Percentiles rank a stretch among this genome's conserved stretches.
phyloP scores from a whole-genome alignment of 2,888 invertebrate genomes.

The Blera fallax region DNA sequence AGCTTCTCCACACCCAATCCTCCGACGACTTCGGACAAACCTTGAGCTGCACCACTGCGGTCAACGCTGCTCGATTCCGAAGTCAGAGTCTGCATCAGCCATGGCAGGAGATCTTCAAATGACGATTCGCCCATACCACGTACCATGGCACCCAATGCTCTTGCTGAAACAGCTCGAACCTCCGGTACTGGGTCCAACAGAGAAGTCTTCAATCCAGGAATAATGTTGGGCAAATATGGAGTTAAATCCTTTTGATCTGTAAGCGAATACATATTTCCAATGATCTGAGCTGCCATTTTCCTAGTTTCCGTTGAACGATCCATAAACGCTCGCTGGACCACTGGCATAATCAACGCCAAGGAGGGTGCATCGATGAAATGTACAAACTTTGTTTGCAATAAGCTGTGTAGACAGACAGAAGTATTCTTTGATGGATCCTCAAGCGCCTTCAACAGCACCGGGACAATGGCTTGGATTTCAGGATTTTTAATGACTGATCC shows the following conservation, averaged over 20 bases:
- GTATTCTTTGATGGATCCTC: conserved; percentile 99
- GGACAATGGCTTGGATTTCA: conserved; percentile 97
- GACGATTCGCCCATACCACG: conserved; percentile 97
- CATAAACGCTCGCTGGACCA: conserved; percentile 98
- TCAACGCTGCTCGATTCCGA: conserved; percentile 98
- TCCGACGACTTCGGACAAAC: conserved; percentile 98
- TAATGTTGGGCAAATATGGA: conserved; percentile 97
- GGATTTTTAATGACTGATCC: conserved; percentile 99
- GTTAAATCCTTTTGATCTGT: conserved; percentile 99
- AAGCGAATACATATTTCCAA: conserved; percentile 99
- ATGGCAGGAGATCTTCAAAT: conserved; percentile 97
- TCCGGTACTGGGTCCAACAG: conserved; percentile 99
- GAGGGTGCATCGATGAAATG: conserved; percentile 99
- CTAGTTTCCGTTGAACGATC: conserved; percentile 98
- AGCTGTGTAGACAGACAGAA: conserved; percentile 94
- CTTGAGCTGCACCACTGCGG: conserved; percentile 97
- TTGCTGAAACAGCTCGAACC: conserved; percentile 96
- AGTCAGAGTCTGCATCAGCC: conserved; percentile 98
- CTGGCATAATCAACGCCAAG: conserved; percentile 99
- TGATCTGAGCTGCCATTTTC: conserved; percentile 99
- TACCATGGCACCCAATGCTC: conserved; percentile 98
- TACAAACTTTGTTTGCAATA: conserved; percentile 98
- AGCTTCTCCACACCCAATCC: conserved; percentile 97
- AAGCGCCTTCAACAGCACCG: conserved; percentile 92
- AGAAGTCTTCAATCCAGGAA: conserved; percentile 97